Evolutionary conservation across 2,888 invertebrate genomes (phyloP).

Genomic region (Lutraria lutraria): DNA sequence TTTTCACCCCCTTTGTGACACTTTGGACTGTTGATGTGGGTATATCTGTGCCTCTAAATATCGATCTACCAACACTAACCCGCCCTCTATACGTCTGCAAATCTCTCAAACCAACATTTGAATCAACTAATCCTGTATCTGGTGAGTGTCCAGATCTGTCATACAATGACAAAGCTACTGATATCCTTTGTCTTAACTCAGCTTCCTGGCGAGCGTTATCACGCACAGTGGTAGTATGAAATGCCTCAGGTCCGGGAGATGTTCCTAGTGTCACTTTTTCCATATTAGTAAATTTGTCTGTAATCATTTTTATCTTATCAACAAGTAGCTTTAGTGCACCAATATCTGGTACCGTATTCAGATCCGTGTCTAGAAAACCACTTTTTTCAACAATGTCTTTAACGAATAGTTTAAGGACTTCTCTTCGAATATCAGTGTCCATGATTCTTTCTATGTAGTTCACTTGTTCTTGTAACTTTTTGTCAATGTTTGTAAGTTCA

Average conservation of each 20-base stretch:
- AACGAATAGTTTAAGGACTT: slow-evolving; percentile 58
- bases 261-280: not conserved
- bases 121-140: not conserved
- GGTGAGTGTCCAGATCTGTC: not conserved
- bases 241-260: too few relatives aligned
- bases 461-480: slow-evolving; percentile 43
- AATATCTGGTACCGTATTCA: slow-evolving; percentile 35
- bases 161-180: not conserved
- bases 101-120: not conserved
- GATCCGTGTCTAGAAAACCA: slow-evolving; percentile 43
- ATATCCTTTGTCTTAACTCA: slow-evolving; percentile 20
- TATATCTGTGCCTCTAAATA: slow-evolving; percentile 25
- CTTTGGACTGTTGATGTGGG: slow-evolving; percentile 5
- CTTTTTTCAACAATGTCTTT: slow-evolving; percentile 65
- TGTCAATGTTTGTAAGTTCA: not conserved
- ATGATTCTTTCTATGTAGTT: slow-evolving; percentile 45
- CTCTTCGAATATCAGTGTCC: slow-evolving; percentile 45
- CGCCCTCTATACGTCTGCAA: slow-evolving; percentile 28
- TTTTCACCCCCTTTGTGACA: slow-evolving; percentile 18
- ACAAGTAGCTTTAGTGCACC: slow-evolving; percentile 34
- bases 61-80: slow-evolving; percentile 30
- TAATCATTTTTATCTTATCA: slow-evolving; percentile 36
- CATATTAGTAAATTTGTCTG: slow-evolving; percentile 12
- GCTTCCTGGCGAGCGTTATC: not conserved
- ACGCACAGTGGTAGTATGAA: not conserved